phyloP scores from a whole-genome alignment of 2,888 invertebrate species.

The Muscina levida region DNA sequence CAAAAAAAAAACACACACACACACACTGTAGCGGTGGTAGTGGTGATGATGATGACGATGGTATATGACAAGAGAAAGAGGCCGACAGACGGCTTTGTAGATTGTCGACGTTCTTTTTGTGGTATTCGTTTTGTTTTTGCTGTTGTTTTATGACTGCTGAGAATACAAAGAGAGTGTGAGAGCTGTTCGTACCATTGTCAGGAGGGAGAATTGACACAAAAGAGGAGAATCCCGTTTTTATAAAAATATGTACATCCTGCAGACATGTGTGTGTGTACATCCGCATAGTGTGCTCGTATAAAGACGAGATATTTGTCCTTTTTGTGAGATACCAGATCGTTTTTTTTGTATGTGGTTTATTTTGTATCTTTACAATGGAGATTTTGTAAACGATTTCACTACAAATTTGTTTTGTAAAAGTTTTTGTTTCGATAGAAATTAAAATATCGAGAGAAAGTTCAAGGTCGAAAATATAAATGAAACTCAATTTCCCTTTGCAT shows the following conservation, averaged over 20 bases:
- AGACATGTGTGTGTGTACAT: too few relatives aligned
- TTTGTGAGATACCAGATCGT: constrained; percentile 32
- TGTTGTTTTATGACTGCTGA: constrained; percentile 17
- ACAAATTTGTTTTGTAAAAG: too few relatives aligned
- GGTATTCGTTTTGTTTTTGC: constrained; percentile 27
- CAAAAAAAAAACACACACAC: too few relatives aligned
- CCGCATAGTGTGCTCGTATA: not conserved
- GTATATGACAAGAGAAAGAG: not conserved
- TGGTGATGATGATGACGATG: not conserved
- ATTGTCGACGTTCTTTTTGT: constrained; percentile 28
- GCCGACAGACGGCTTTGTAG: constrained; percentile 31
- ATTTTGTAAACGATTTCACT: too few relatives aligned
- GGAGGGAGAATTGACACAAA: constrained; percentile 9
- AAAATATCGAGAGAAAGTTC: too few relatives aligned
- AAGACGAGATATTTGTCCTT: constrained; percentile 9
- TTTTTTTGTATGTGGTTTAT: constrained; percentile 9
- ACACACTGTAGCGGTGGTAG: too few relatives aligned
- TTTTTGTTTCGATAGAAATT: too few relatives aligned
- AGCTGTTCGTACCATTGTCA: constrained; percentile 7
- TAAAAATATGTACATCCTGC: not conserved
- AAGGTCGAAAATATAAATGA: too few relatives aligned
- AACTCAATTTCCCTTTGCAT: too few relatives aligned
- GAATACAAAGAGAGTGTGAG: constrained; percentile 10
- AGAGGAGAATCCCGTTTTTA: constrained; percentile 40
- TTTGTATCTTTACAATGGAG: too few relatives aligned